Evolutionary conservation across 2,888 invertebrate genomes (phyloP).

Genomic region (Drosophila melanosoma): DNA sequence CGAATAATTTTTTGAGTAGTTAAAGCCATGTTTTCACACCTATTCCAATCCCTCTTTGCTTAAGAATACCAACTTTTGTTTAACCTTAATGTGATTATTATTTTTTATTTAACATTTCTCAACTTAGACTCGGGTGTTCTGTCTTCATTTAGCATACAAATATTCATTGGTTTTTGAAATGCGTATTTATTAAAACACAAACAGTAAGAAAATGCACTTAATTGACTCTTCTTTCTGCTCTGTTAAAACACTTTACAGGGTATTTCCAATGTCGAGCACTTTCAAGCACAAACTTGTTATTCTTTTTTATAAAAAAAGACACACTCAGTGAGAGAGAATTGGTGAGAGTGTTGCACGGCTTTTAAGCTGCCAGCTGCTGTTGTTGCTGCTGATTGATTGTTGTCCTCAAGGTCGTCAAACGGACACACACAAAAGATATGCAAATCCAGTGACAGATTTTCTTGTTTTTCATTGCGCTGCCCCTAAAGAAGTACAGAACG

Average conservation of each 20-base stretch:
- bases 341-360: slow-evolving; percentile 48
- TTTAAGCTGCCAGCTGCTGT: slow-evolving; percentile 54
- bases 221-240: not conserved
- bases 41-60: not conserved
- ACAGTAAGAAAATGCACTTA: not conserved
- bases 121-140: too few species aligned
- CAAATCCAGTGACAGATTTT: slow-evolving; percentile 54
- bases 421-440: slow-evolving; percentile 68
- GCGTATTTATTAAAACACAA: not conserved
- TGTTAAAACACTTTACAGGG: not conserved
- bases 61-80: too few species aligned
- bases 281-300: not conserved
- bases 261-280: not conserved
- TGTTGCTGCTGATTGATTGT: slow-evolving; percentile 54
- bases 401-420: slow-evolving; percentile 59
- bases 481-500: slow-evolving; percentile 17
- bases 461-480: slow-evolving; percentile 22
- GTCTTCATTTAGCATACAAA: too few species aligned
- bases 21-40: not conserved
- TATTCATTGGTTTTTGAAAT: not conserved
- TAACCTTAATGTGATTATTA: too few species aligned
- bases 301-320: slow-evolving; percentile 1
- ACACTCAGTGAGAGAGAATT: slow-evolving; percentile 11
- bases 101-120: too few species aligned
- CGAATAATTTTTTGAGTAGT: too few species aligned